These are phyloP conservation scores for Typhlichthys subterraneus DNA, from an alignment of 2,797 vertebrate species.

Conservation along the genomic window DNA sequence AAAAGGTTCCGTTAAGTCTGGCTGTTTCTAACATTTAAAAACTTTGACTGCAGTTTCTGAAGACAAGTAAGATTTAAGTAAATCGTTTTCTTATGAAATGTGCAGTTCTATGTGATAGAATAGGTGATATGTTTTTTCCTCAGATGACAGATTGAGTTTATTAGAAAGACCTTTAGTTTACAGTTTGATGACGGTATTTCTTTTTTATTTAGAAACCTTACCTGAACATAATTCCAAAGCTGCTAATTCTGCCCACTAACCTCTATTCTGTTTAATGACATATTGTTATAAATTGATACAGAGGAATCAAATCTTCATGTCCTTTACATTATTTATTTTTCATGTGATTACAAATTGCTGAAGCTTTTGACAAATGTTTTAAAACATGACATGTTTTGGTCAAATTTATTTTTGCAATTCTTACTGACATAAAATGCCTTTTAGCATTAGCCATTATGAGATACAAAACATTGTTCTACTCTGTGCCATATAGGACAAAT, in stretches of 20 bases:
- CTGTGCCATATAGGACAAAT: conserved; percentile 57
- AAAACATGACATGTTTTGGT: conserved; percentile 64
- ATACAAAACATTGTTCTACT: conserved; percentile 17
- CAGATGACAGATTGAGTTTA: too few species aligned
- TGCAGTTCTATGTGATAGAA: too few species aligned
- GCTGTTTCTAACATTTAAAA: not conserved
- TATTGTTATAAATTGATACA: conserved; percentile 19
- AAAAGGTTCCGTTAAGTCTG: not conserved
- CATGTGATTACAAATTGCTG: conserved; percentile 10
- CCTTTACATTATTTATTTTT: conserved; percentile 39
- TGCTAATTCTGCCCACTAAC: conserved; percentile 37
- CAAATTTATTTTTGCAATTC: conserved; percentile 13
- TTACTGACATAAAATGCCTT: conserved; percentile 39
- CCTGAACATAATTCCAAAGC: conserved; percentile 38
- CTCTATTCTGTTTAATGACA: conserved; percentile 20
- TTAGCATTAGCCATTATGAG: conserved; percentile 41
- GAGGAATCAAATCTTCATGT: conserved; percentile 25
- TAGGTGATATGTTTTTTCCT: too few species aligned
- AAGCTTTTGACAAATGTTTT: conserved; percentile 23
- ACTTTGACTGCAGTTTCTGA: too few species aligned
- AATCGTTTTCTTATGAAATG: too few species aligned
- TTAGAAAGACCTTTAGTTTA: too few species aligned
- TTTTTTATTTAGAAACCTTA: conserved; percentile 36
- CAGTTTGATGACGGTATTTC: conserved; percentile 12
- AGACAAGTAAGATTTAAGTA: too few species aligned